Percentiles rank a stretch among this genome's conserved stretches.
Conservation (phyloP, 2,113 vertebrate genomes). For the Pelecanoides urinatrix region DNA sequence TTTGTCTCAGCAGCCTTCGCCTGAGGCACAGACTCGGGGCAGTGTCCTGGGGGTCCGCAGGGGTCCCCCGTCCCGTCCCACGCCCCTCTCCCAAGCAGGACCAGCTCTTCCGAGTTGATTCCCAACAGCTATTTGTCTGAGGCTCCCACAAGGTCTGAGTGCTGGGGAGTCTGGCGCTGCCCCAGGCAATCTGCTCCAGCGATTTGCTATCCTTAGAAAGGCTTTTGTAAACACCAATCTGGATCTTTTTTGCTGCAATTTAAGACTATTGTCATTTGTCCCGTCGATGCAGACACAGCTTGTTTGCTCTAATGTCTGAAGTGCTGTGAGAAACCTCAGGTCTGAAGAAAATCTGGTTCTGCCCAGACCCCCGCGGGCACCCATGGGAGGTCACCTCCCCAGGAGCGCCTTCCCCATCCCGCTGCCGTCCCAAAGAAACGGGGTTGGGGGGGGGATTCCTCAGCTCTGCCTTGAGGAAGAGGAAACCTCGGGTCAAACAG, state of each 20-base stretch:
- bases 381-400: background rate
- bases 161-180: slow-evolving; percentile 29
- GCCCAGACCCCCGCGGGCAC: background rate
- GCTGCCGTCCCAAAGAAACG: background rate
- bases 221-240: slow-evolving; percentile 59
- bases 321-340: background rate
- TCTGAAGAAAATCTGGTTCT: background rate
- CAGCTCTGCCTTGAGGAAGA: background rate
- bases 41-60: accelerated
- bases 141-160: background rate
- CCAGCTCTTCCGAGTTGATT: background rate
- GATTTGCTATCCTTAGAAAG: slow-evolving; percentile 20
- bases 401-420: background rate
- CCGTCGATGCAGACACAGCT: background rate
- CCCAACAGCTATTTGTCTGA: background rate
- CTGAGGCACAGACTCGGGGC: accelerated
- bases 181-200: slow-evolving; percentile 52
- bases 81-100: background rate
- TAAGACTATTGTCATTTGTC: slow-evolving; percentile 25
- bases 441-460: background rate
- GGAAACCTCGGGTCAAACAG: accelerated
- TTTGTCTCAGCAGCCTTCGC: background rate
- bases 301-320: background rate
- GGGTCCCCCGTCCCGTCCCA: background rate
- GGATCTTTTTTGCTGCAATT: slow-evolving; percentile 45